These are phyloP conservation scores for Hermodice carunculata DNA, from an alignment of 2,888 invertebrate species.

Conservation along the genomic window DNA sequence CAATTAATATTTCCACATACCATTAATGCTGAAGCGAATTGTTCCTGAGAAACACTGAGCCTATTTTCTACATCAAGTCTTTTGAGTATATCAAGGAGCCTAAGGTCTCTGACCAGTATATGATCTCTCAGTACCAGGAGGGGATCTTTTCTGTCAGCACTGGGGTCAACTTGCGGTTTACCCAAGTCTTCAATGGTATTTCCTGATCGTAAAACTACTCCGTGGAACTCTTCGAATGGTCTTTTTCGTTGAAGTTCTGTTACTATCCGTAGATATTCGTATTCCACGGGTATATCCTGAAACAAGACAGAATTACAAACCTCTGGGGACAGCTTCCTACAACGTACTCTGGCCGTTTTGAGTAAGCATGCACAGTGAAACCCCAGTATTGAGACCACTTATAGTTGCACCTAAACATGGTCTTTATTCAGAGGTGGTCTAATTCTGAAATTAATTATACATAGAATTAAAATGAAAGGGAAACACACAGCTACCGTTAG, in stretches of 20 bases:
- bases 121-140: constrained; percentile 47
- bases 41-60: constrained; percentile 53
- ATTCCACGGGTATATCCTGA: constrained; percentile 67
- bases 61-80: constrained; percentile 54
- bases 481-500: too few relatives aligned
- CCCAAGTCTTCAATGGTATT: constrained; percentile 65
- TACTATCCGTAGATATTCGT: constrained; percentile 62
- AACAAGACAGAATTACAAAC: too few relatives aligned
- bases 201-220: constrained; percentile 62
- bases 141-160: constrained; percentile 37
- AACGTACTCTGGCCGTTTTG: too few relatives aligned
- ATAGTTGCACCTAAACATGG: too few relatives aligned
- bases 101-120: constrained; percentile 62
- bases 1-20: too few relatives aligned
- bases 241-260: constrained; percentile 56
- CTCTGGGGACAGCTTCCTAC: too few relatives aligned
- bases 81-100: constrained; percentile 59
- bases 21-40: constrained; percentile 60
- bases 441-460: too few relatives aligned
- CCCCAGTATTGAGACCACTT: too few relatives aligned
- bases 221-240: constrained; percentile 53
- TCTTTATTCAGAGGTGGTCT: too few relatives aligned
- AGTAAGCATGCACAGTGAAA: too few relatives aligned
- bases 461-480: too few relatives aligned
- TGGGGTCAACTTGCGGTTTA: constrained; percentile 61